Base-by-base conservation (phyloP, 2,797 vertebrate species). In the Argentina silus region DNA sequence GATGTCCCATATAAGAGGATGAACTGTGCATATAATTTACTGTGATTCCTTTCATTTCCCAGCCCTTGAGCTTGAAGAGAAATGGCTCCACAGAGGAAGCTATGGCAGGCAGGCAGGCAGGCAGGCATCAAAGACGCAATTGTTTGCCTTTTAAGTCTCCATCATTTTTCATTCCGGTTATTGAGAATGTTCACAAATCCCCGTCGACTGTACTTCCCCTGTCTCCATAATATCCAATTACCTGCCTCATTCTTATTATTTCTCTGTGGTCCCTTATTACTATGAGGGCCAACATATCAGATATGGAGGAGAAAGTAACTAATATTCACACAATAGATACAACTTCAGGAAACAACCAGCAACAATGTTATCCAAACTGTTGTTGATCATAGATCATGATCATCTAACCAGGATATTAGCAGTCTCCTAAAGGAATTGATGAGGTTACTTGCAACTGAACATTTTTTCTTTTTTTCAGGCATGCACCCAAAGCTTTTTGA, bases 11-110 rank as follows among this genome's bases (percentile, higher is more conserved):
- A 82, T 81, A 85, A 83, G 80, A 90, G 81, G 80, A 83, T 88
- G 79, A 88, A 87, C 85, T 89, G 74, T 88, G 82, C 85, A 92
- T 88, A 85, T 87, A n/a, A 86, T 90, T 91, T 86, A 84, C 83
- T 79, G 73, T 63, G 61, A 86, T 86, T 81, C 53, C 11, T 80
- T 86, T 88, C 67, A 86, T 89, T 89, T 88, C 67, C 17, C 61
- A 78, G 66, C 81, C 74, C 77, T 74, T 45, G 27, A 73, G 48
- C 76, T 80, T 48, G n/a, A 21, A 45, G 23, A 65, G 12, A 75
- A 74, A 53, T 76, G 79, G 61, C 76, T 81, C 69, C 69, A 23
- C 36, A 57, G 71, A 75, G 21, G 70, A 73, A 36, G 27, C 27
- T 36, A 2, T 36, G 70, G 72, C 73, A 64, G 60, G n/a, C 10